phyloP scores from a whole-genome alignment of 2,888 invertebrate species.

The Diaperis boleti region DNA sequence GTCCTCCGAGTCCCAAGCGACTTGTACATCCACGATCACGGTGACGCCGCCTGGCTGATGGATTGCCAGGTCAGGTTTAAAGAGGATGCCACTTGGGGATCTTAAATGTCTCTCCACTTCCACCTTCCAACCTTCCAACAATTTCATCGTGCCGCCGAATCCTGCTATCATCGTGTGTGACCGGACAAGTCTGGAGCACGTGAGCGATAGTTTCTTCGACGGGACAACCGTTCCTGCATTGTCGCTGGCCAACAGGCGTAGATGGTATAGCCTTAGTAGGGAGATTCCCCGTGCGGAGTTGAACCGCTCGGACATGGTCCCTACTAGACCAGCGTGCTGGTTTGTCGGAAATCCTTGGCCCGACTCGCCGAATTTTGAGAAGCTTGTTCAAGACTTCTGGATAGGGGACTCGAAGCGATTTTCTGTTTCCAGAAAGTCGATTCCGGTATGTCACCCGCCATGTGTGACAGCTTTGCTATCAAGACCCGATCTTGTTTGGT shows the following conservation, averaged over 20 bases:
- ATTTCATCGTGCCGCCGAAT: slow-evolving; percentile 45
- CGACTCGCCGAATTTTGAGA: slow-evolving; percentile 14
- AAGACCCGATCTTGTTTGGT: too few species aligned
- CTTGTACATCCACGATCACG: slow-evolving; percentile 27
- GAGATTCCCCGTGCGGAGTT: background rate
- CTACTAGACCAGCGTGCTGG: background rate
- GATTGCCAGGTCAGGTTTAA: slow-evolving; percentile 46
- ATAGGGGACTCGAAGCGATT: slow-evolving; percentile 10
- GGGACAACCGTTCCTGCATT: slow-evolving; percentile 38
- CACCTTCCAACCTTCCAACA: too few species aligned
- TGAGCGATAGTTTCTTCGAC: too few species aligned
- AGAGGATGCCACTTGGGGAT: slow-evolving; percentile 36
- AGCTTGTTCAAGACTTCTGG: slow-evolving; percentile 25
- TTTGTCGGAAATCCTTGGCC: background rate
- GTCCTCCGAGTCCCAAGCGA: slow-evolving; percentile 31
- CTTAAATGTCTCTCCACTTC: slow-evolving; percentile 42
- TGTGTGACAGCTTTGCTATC: too few species aligned
- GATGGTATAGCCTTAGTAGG: background rate
- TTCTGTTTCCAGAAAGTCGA: slow-evolving; percentile 11
- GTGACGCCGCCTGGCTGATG: slow-evolving; percentile 4
- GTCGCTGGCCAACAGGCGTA: background rate
- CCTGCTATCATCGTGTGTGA: too few species aligned
- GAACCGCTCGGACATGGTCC: slow-evolving; percentile 2
- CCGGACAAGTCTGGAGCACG: too few species aligned
- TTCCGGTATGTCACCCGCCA: too few species aligned